These are phyloP conservation scores for Glomeris marginata DNA, from an alignment of 2,888 invertebrate species.

Conservation along the genomic window DNA sequence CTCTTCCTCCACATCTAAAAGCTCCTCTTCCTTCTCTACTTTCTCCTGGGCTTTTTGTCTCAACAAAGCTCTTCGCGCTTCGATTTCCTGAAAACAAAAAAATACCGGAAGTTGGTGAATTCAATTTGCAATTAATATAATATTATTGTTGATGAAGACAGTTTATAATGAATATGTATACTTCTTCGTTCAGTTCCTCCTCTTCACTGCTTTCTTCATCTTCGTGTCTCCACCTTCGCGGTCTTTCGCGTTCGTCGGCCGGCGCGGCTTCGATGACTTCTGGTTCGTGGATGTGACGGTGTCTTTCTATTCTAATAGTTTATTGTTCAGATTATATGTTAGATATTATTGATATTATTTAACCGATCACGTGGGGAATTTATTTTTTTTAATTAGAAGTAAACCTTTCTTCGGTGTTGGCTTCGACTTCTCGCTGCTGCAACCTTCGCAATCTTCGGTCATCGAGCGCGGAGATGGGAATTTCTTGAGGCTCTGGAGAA, in stretches of 20 bases:
- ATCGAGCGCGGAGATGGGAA: slow-evolving; percentile 37
- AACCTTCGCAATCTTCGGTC: slow-evolving; percentile 69
- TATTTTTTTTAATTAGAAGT: background rate
- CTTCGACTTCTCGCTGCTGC: slow-evolving; percentile 25
- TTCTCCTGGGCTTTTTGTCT: slow-evolving; percentile 41
- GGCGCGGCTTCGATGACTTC: slow-evolving; percentile 37
- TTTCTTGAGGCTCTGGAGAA: slow-evolving; percentile 16
- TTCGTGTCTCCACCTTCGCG: slow-evolving; percentile 24
- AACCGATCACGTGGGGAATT: too few relatives aligned
- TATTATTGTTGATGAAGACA: background rate
- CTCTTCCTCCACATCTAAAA: slow-evolving; percentile 58
- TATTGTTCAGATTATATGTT: too few relatives aligned
- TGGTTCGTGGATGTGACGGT: slow-evolving; percentile 48
- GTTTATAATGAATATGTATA: too few relatives aligned
- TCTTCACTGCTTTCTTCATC: slow-evolving; percentile 40
- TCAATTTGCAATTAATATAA: background rate
- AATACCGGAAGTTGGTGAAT: background rate
- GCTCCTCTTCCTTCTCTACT: slow-evolving; percentile 26
- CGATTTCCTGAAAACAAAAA: slow-evolving; percentile 45
- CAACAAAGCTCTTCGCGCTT: slow-evolving; percentile 54
- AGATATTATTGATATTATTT: slow-evolving; percentile 2
- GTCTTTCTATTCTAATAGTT: slow-evolving; percentile 18
- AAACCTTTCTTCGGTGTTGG: slow-evolving; percentile 32
- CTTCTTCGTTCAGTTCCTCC: slow-evolving; percentile 65
- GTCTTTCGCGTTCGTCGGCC: slow-evolving; percentile 25